A percentile compares a stretch with the other conserved stretches of the same genome.
phyloP scores from a whole-genome alignment of 2,888 invertebrate genomes.

The Cosmia trapezina region DNA sequence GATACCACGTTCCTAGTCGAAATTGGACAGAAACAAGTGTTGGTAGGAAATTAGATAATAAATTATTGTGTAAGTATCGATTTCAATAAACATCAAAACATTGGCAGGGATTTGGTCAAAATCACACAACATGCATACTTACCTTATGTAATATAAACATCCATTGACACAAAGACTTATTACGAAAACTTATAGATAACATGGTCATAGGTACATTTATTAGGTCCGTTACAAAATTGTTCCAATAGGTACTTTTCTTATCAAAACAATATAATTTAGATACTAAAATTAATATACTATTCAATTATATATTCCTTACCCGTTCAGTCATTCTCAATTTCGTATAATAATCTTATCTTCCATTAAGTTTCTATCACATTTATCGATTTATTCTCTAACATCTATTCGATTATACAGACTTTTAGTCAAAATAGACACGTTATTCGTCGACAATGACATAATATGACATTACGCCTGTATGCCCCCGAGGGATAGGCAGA shows the following conservation, averaged over 20 bases:
- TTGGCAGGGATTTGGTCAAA: constrained; percentile 24
- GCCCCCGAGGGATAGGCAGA: no score
- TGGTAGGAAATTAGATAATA: not conserved
- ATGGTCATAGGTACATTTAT: constrained; percentile 35
- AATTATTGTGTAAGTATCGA: constrained; percentile 7
- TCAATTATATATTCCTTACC: constrained; percentile 26
- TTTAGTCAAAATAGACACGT: not conserved
- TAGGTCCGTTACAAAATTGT: constrained; percentile 58
- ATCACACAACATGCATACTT: constrained; percentile 27
- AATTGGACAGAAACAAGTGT: not conserved
- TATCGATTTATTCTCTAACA: constrained; percentile 30
- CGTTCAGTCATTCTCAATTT: constrained; percentile 57
- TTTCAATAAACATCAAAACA: constrained; percentile 28
- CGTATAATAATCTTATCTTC: constrained; percentile 38
- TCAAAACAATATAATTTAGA: constrained; percentile 58
- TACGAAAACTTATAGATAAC: constrained; percentile 27
- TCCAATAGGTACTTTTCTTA: constrained; percentile 46
- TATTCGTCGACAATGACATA: not conserved
- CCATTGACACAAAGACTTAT: constrained; percentile 24
- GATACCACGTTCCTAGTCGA: not conserved
- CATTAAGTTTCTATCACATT: constrained; percentile 47
- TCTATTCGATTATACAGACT: constrained; percentile 16
- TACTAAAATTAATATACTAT: constrained; percentile 39
- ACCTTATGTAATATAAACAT: constrained; percentile 39
- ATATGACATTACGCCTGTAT: not conserved